Evolutionary conservation across 1,140 invertebrate genomes (phyloP).

Genomic region (Bombus polaris): DNA sequence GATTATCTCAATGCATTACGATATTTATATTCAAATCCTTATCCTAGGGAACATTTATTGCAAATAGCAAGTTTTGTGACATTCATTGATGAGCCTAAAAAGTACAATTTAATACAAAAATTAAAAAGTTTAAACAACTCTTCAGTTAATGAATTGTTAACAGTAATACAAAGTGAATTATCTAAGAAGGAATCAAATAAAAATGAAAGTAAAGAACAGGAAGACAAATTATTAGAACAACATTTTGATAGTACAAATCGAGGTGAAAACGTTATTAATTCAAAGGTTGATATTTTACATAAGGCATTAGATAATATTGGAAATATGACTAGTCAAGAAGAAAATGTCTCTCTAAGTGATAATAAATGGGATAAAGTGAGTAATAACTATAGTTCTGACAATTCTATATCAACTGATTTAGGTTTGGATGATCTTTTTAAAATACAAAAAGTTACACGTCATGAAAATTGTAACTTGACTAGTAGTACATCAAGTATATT

Average conservation of each 20-base stretch:
- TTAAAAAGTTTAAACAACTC: conserved; percentile 25
- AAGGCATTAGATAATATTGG: background rate
- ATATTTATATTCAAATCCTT: conserved; percentile 61
- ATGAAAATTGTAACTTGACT: background rate
- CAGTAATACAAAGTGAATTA: conserved; percentile 36
- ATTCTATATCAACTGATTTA: conserved; percentile 3
- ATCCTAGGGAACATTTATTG: conserved; percentile 50
- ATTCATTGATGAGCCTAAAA: conserved; percentile 44
- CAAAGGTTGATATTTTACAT: background rate
- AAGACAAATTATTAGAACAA: background rate
- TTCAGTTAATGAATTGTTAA: conserved; percentile 41
- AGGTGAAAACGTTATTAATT: background rate
- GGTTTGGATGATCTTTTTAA: background rate
- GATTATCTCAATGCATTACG: conserved; percentile 68
- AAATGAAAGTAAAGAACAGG: conserved; percentile 28
- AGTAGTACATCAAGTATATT: background rate
- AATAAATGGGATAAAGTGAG: background rate
- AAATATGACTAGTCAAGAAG: background rate
- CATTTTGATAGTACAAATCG: background rate
- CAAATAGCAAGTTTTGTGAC: conserved; percentile 47
- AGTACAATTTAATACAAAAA: conserved; percentile 36
- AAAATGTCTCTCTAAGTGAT: background rate
- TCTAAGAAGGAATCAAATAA: conserved; percentile 40
- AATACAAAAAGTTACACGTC: background rate
- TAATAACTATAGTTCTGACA: background rate